These are phyloP conservation scores for Andrena bucephala DNA, from an alignment of 2,888 invertebrate genomes.

Conservation along the genomic window DNA sequence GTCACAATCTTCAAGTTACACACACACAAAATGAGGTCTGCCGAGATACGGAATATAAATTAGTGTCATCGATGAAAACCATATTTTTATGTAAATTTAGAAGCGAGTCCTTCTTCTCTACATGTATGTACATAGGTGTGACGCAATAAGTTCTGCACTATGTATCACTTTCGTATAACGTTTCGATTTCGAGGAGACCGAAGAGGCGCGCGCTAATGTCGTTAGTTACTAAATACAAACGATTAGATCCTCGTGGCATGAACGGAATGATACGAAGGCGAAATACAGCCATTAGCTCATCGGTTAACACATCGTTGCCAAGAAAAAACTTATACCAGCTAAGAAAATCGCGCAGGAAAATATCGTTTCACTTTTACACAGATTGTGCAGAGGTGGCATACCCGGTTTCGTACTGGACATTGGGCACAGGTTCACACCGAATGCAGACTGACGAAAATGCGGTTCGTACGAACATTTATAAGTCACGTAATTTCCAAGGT, in stretches of 20 bases:
- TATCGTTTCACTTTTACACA: neutral
- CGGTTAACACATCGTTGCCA: constrained; percentile 7
- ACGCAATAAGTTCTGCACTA: neutral
- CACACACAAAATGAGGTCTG: neutral
- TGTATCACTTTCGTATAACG: neutral
- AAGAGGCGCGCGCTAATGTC: neutral
- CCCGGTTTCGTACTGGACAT: neutral
- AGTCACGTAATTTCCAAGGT: constrained; percentile 11
- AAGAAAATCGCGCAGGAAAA: neutral
- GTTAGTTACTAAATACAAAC: neutral
- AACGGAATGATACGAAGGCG: neutral
- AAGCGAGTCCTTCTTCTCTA: neutral
- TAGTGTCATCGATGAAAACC: neutral
- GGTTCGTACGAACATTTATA: neutral
- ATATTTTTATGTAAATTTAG: neutral
- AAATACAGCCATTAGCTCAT: neutral
- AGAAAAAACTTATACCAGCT: neutral
- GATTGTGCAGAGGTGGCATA: too few species aligned
- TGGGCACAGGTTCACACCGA: neutral
- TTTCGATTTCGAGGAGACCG: neutral
- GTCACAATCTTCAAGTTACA: neutral
- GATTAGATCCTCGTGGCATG: neutral
- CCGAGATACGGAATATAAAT: neutral
- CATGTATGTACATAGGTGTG: neutral
- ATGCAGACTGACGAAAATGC: neutral